A percentile compares a stretch with the other conserved stretches of the same genome.
These are phyloP conservation scores for Odobenus rosmarus DNA, from an alignment of 2,113 vertebrate genomes.

Conservation along the genomic window DNA sequence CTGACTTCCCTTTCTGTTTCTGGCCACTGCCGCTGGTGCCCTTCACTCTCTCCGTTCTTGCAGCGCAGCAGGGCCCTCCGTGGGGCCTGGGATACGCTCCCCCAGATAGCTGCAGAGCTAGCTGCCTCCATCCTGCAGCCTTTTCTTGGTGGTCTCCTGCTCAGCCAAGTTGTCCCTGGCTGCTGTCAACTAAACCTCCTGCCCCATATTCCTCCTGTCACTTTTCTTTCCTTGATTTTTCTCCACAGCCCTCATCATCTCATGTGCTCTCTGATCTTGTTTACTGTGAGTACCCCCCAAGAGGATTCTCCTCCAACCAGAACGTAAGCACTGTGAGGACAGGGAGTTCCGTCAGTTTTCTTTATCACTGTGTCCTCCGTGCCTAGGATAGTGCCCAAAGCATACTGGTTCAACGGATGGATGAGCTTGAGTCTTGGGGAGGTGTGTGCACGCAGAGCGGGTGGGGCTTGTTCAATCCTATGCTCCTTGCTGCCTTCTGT, in stretches of 20 bases:
- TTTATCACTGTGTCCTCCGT: neutral
- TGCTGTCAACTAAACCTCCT: neutral
- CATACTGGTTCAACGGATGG: neutral
- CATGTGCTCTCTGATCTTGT: neutral
- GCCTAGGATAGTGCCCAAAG: neutral
- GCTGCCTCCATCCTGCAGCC: neutral
- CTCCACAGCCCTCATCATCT: neutral
- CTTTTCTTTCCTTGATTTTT: neutral
- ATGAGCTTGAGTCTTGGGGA: neutral
- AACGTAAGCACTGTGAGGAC: fast-evolving
- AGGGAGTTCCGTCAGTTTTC: neutral
- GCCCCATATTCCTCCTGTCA: fast-evolving
- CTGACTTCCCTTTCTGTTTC: neutral
- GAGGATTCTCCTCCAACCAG: neutral
- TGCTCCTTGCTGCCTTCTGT: neutral
- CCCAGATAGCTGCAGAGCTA: fast-evolving
- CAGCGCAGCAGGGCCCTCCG: neutral
- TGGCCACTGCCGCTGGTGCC: neutral
- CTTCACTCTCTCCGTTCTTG: neutral
- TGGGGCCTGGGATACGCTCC: neutral
- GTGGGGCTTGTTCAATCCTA: neutral
- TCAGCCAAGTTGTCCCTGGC: neutral
- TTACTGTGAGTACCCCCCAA: fast-evolving
- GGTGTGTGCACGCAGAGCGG: neutral
- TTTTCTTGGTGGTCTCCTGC: neutral